These are phyloP conservation scores for Anolis apletophallus DNA, from an alignment of 2,797 vertebrate genomes.

Conservation along the genomic window DNA sequence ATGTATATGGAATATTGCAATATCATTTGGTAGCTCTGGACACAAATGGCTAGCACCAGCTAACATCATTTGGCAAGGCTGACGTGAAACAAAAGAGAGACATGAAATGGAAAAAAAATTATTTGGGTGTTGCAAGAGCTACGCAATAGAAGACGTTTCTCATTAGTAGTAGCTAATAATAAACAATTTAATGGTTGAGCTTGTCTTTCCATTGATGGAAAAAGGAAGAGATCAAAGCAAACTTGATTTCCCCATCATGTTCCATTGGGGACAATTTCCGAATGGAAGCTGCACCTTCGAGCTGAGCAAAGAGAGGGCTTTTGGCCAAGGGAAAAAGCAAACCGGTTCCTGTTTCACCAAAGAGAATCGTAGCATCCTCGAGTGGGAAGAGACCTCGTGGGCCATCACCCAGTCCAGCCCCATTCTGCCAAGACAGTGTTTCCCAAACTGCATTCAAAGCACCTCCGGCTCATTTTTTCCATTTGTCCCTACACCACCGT, in stretches of 20 bases:
- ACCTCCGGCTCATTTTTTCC: too few species aligned
- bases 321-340: not conserved
- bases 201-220: not conserved
- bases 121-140: not conserved
- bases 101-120: not conserved
- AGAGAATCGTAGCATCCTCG: too few species aligned
- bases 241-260: not conserved
- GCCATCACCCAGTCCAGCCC: too few species aligned
- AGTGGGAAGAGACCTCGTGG: too few species aligned
- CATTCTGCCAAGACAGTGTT: too few species aligned
- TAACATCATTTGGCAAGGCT: not conserved
- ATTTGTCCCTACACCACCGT: too few species aligned
- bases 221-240: too few species aligned
- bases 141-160: not conserved
- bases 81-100: not conserved
- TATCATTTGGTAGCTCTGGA: not conserved
- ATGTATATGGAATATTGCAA: not conserved
- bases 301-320: not conserved
- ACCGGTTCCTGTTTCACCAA: not conserved
- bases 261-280: not conserved
- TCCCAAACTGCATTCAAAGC: too few species aligned
- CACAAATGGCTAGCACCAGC: too few species aligned
- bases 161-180: not conserved
- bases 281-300: not conserved
- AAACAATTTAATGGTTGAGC: not conserved